Evolutionary conservation across 1,140 invertebrate species (phyloP), one percentile per base, ranked within the genome.

Genomic region (Cotesia glomerata): DNA sequence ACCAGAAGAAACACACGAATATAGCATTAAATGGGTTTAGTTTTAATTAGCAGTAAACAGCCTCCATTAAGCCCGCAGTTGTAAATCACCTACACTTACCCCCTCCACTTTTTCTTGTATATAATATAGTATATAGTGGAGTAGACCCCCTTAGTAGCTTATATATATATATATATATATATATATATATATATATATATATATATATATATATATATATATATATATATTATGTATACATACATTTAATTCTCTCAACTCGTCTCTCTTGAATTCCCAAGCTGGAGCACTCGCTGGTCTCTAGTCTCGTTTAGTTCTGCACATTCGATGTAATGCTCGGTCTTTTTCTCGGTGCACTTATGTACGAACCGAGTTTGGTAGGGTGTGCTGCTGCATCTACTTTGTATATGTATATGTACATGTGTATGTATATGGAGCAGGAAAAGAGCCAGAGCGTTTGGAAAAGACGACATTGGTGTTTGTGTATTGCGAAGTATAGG

Each of bases 41-140:
- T 84, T 84, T 85, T 85, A 85, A 85, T 85, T 85, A 85, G 84
- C 84, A 84, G 82, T 84, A 84, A 85, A 84, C 81, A 83, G 82
- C 77, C 78, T 80, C 82, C 81, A 84, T 85, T 85, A 84, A 83
- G 80, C 79, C 76, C 73, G 76, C 69, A 79, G 80, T 80, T 75
- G 82, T 84, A 84, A 84, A 85, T 85, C 80, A 85, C 77, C 77
- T 77, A 78, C 79, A 81, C 81, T 83, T 84, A 81, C 76, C 79
- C 76, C 74, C 68, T 63, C 70, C 56, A 64, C 59, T 64, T 65
- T 56, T 52, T 72, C 49, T 67, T 58, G 34, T 51, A 36, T 69
- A 39, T 61, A 61, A 69, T 61, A 35, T 18, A 39, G 26, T 69
- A 18, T 61, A 59, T 59, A 16, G 9, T n/a, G 34, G 58, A n/a